Evolutionary conservation across 2,113 vertebrate genomes (phyloP).

Genomic region (Pedetes capensis): DNA sequence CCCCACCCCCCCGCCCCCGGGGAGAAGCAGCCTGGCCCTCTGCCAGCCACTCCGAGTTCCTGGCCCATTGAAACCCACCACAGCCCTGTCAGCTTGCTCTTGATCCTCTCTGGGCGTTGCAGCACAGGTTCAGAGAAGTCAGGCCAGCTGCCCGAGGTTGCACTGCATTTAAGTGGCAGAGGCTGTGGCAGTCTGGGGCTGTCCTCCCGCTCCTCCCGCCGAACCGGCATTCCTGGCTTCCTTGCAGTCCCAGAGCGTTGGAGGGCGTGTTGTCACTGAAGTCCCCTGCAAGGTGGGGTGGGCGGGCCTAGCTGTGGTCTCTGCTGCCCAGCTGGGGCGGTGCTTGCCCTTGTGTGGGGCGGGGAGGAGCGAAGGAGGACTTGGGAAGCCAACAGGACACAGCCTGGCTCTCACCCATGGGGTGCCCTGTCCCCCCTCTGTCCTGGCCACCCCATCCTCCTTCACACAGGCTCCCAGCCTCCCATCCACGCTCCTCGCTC

Average conservation of each 20-base stretch:
- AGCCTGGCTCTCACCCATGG: background rate
- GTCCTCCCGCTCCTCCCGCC: too few relatives aligned
- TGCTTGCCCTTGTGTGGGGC: background rate
- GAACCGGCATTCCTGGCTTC: background rate
- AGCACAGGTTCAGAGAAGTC: background rate
- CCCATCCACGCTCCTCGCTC: background rate
- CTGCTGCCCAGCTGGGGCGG: background rate
- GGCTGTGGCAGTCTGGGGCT: background rate
- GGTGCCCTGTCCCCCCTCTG: too few relatives aligned
- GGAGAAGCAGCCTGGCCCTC: background rate
- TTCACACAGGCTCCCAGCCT: background rate
- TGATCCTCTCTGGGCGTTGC: too few relatives aligned
- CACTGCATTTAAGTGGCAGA: background rate
- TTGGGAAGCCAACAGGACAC: background rate
- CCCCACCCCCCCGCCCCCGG: too few relatives aligned
- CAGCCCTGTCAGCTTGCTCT: background rate
- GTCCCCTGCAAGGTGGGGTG: too few relatives aligned
- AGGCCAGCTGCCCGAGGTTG: background rate
- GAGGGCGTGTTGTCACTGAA: background rate
- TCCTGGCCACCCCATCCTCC: background rate
- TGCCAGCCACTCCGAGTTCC: background rate
- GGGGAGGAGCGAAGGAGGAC: background rate
- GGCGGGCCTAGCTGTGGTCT: rapidly evolving
- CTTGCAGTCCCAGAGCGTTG: background rate
- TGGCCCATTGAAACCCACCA: background rate